Percentiles rank a stretch among this genome's conserved stretches.
phyloP scores from a whole-genome alignment of 2,888 invertebrate species.

The Eudasyphora cyanicolor region DNA sequence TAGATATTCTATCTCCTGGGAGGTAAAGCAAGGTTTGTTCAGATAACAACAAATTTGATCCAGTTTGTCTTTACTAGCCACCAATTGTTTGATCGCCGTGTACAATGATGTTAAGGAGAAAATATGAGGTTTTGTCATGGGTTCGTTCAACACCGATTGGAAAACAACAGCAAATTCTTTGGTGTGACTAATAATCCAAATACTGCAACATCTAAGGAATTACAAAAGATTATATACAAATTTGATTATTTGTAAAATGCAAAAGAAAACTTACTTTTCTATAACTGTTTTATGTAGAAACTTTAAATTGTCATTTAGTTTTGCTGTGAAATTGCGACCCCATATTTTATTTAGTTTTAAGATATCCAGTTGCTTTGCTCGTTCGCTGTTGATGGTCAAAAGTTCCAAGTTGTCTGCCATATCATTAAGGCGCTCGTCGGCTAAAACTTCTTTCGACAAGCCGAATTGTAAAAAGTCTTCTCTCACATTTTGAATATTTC shows the following conservation, averaged over 20 bases:
- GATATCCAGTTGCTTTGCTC: conserved; percentile 25
- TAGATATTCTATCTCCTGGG: conserved; percentile 34
- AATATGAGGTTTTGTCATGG: conserved; percentile 22
- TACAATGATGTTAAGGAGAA: conserved; percentile 42
- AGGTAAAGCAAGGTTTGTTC: conserved; percentile 23
- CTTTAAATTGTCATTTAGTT: not conserved
- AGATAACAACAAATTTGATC: conserved; percentile 19
- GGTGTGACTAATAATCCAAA: conserved; percentile 19
- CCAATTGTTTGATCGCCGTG: conserved; percentile 36
- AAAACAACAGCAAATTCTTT: not conserved
- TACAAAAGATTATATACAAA: not conserved
- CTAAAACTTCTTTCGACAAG: conserved; percentile 31
- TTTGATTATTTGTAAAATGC: not conserved
- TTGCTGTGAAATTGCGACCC: not conserved
- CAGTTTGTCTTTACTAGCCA: conserved; percentile 18
- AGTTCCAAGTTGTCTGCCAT: conserved; percentile 36
- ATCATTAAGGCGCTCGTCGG: not conserved
- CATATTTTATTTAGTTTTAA: conserved; percentile 48
- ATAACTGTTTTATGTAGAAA: conserved; percentile 23
- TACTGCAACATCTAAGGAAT: conserved; percentile 38
- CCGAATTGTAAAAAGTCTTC: conserved; percentile 39
- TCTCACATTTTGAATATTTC: conserved; percentile 42
- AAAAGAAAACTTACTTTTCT: conserved; percentile 47
- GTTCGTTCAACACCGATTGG: conserved; percentile 4
- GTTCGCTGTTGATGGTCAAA: not conserved